phyloP scores from a whole-genome alignment of 2,797 vertebrate genomes.

The Galaxias olidus region DNA sequence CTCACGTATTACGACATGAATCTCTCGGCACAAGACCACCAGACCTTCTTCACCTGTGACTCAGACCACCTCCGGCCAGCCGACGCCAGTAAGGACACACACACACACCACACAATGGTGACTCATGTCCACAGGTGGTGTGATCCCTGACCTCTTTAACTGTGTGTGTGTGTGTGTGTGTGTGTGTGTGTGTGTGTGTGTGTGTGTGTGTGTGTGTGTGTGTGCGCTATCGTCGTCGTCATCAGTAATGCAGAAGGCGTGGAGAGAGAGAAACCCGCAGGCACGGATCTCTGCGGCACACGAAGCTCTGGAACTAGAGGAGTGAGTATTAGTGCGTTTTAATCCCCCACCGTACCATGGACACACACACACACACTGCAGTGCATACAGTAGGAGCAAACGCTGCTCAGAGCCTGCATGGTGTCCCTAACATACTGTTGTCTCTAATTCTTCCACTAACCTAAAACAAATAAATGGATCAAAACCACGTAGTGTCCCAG shows the following conservation, averaged over 20 bases:
- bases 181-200: slow-evolving; percentile 18
- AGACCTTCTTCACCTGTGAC: slow-evolving; percentile 97
- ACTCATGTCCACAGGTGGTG: neutral
- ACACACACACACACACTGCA: neutral
- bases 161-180: slow-evolving; percentile 21
- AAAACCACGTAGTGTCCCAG: no score
- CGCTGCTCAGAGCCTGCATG: no score
- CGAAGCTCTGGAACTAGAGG: slow-evolving; percentile 95
- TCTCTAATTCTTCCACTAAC: no score
- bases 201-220: slow-evolving; percentile 41
- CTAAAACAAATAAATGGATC: no score
- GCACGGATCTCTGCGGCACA: slow-evolving; percentile 96
- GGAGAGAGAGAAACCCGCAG: slow-evolving; percentile 97
- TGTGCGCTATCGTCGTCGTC: slow-evolving; percentile 19
- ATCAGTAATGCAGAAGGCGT: slow-evolving; percentile 98
- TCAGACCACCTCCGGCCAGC: slow-evolving; percentile 94
- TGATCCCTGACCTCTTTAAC: slow-evolving; percentile 4
- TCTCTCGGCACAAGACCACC: slow-evolving; percentile 94
- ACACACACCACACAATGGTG: neutral
- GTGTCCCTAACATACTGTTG: neutral
- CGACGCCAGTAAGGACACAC: slow-evolving; percentile 86
- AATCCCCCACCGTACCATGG: neutral
- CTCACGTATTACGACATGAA: slow-evolving; percentile 97
- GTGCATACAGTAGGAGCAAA: no score
- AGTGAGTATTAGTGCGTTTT: slow-evolving; percentile 78